phyloP scores from a whole-genome alignment of 2,113 vertebrate species.

The Sinocyclocheilus rhinocerous region DNA sequence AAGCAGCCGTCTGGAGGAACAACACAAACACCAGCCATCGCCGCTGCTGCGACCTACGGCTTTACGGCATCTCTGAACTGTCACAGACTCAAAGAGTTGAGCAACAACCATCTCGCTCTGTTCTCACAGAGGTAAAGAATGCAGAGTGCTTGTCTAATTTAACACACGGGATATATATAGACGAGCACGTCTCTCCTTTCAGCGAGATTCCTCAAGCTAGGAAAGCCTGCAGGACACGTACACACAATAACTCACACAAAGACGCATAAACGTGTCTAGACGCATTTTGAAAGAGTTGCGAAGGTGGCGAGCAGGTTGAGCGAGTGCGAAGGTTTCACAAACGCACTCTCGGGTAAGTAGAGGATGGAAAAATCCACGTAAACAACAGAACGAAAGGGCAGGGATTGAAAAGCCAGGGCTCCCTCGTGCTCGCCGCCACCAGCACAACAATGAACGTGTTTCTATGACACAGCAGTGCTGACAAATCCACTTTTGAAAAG shows the following conservation, averaged over 20 bases:
- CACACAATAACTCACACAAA: neutral
- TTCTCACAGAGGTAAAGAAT: slow-evolving; percentile 6
- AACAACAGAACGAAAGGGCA: neutral
- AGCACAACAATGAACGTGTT: neutral
- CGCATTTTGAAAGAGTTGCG: neutral
- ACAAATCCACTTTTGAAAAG: slow-evolving; percentile 20
- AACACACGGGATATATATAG: neutral
- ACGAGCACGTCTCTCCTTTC: slow-evolving; percentile 2
- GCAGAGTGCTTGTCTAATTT: neutral
- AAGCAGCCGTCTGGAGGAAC: neutral
- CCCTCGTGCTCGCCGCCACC: neutral
- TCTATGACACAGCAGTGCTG: slow-evolving; percentile 30
- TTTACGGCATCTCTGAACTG: neutral
- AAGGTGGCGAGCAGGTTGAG: slow-evolving; percentile 18
- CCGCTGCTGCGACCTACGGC: neutral
- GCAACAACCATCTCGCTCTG: neutral
- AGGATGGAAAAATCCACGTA: neutral
- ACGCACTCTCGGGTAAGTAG: neutral
- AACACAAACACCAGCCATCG: neutral
- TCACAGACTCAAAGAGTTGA: neutral
- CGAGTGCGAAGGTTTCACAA: slow-evolving; percentile 10
- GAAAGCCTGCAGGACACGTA: neutral
- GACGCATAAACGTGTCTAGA: slow-evolving; percentile 5
- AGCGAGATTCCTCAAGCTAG: slow-evolving; percentile 8
- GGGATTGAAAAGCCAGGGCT: neutral